These are phyloP conservation scores for Drosophila meridiana DNA, from an alignment of 2,888 invertebrate genomes.

Conservation along the genomic window DNA sequence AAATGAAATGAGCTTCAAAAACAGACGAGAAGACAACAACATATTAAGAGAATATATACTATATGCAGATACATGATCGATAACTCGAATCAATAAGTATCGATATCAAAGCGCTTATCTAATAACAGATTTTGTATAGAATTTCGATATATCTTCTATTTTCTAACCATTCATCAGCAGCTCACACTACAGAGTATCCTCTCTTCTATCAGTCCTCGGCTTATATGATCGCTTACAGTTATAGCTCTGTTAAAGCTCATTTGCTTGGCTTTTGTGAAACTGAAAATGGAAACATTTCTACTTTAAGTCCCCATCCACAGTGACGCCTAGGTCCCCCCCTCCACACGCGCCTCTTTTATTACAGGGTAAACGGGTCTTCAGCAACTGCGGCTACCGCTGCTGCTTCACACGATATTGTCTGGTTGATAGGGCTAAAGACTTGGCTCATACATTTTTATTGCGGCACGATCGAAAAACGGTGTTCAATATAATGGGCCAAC, in stretches of 20 bases:
- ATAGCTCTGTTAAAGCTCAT: constrained; percentile 40
- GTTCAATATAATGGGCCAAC: constrained; percentile 71
- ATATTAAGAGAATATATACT: no score
- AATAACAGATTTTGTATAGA: background rate
- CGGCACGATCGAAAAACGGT: constrained; percentile 78
- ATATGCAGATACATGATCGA: no score
- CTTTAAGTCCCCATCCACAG: background rate
- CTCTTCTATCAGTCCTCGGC: background rate
- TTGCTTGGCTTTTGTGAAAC: constrained; percentile 26
- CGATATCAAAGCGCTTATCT: background rate
- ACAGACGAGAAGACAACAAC: no score
- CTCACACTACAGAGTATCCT: background rate
- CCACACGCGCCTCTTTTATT: constrained; percentile 46
- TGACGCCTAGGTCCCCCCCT: constrained; percentile 1
- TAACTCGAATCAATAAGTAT: background rate
- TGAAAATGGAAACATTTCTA: constrained; percentile 59
- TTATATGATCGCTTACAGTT: background rate
- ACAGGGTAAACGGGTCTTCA: constrained; percentile 53
- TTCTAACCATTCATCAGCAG: no score
- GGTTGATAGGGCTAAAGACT: constrained; percentile 67
- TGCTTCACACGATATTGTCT: constrained; percentile 77
- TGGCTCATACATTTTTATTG: constrained; percentile 78
- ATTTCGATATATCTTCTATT: background rate
- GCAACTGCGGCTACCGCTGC: constrained; percentile 24
- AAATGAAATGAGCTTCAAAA: background rate